Conservation (phyloP, 64 coral and sea anemone genomes). For the Porites australiensis region DNA sequence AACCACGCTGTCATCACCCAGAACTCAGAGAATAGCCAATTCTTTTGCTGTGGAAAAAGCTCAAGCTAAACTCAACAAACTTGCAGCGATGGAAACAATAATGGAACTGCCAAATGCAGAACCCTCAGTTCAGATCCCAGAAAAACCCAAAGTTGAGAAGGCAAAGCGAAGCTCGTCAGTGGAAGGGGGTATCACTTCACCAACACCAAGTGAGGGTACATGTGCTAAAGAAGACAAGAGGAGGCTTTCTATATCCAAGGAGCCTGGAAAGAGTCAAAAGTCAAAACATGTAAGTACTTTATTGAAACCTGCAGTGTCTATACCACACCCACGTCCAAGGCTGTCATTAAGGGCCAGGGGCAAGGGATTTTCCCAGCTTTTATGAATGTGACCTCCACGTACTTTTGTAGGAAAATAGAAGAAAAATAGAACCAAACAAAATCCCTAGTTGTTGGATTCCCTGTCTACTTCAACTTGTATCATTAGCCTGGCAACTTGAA, state of each 20-base stretch:
- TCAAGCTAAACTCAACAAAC: conserved; percentile 87
- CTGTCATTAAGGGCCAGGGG: too few species aligned
- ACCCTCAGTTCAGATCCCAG: conserved; percentile 47
- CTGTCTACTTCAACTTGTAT: too few species aligned
- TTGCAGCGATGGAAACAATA: conserved; percentile 91
- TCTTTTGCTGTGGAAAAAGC: conserved; percentile 81
- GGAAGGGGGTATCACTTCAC: conserved; percentile 54
- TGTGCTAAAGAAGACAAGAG: conserved; percentile 17
- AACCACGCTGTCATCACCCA: conserved; percentile 58
- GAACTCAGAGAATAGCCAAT: conserved; percentile 72
- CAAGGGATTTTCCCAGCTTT: too few species aligned
- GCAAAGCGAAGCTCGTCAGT: conserved; percentile 52
- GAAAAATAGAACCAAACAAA: too few species aligned
- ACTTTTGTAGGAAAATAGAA: too few species aligned
- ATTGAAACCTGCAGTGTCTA: background rate
- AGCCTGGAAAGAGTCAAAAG: conserved; percentile 60
- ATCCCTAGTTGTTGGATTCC: too few species aligned
- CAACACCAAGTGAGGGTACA: conserved; percentile 27
- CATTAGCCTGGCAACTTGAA: too few species aligned
- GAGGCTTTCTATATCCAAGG: conserved; percentile 8
- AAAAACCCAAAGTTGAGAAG: conserved; percentile 66
- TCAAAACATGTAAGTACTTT: conserved; percentile 77
- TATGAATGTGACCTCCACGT: too few species aligned
- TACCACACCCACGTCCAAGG: background rate
- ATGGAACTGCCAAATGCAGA: conserved; percentile 76